Base-by-base conservation (phyloP, 2,888 invertebrate genomes). In the Drosophila buzzatii region DNA sequence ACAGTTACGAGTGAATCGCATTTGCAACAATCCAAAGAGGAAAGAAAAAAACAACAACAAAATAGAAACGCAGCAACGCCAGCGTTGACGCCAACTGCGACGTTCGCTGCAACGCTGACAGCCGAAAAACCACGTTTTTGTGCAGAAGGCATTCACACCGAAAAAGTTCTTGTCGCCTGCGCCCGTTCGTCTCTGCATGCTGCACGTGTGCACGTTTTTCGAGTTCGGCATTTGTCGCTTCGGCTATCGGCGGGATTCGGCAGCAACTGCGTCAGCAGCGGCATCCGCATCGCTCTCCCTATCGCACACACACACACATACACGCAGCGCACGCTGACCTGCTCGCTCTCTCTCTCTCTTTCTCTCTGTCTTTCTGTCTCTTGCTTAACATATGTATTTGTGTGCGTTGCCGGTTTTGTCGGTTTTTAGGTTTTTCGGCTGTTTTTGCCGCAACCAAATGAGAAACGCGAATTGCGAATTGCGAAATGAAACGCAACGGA, bases 91-190 rank as follows among this genome's bases (percentile, higher is more conserved):
- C 37, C 61, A 62, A 52, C 64, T 65, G 69, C 70, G 71, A 76
- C 66, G 80, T 27, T 57, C 41, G 52, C 69, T 70, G 75, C 89
- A 73, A 57, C 67, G 73, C 57, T 73, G 71, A 71, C 72, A 76
- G 76, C 70, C 78, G 79, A 89, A 85, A 85, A 79, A 89, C 87
- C 90, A 88, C 83, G 79, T 82, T 82, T 82, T 83, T 88, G 82
- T 92, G 93, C 93, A 92, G 92, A 92, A 92, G 92, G 91, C 93
- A 92, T 92, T 92, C 92, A 92, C 93, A 92, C 93, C 91, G 81
- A 90, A 90, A 85, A 91, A 77, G 73, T 77, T 77, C 55, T 73
- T 76, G 64, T 55, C 61, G 56, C 78, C 53, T 53, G 42, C 42
- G 41, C 42, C 51, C 51, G 56, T 45, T 35, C 59, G 69, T 65